Evolutionary conservation across 2,113 vertebrate species (phyloP).

Genomic region (Lates calcarifer): DNA sequence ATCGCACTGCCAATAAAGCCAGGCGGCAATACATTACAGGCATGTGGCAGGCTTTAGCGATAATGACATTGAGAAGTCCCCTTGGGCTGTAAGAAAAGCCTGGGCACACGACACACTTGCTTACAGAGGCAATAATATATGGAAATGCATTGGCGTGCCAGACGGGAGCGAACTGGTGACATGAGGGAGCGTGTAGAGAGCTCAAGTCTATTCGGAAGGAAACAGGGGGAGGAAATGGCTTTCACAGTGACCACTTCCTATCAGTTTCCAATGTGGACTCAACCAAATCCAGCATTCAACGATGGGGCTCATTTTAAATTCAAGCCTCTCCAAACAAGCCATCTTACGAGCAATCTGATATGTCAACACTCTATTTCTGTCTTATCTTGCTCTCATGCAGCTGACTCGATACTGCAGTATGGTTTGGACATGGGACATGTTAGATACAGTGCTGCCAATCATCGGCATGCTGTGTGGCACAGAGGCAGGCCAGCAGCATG

Average conservation of each 20-base stretch:
- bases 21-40: conserved; percentile 84
- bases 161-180: conserved; percentile 35
- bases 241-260: conserved; percentile 39
- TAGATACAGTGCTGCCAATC: conserved; percentile 47
- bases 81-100: conserved; percentile 79
- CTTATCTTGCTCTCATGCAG: conserved; percentile 43
- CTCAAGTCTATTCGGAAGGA: conserved; percentile 35
- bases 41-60: conserved; percentile 82
- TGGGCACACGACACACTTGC: conserved; percentile 75
- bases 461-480: conserved; percentile 23
- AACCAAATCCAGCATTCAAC: conserved; percentile 37
- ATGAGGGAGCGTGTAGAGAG: conserved; percentile 27
- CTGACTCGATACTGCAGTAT: conserved; percentile 36
- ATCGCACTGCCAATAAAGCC: conserved; percentile 83
- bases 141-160: conserved; percentile 74
- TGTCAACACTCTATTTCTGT: conserved; percentile 54
- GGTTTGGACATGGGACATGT: conserved; percentile 37
- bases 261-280: conserved; percentile 45
- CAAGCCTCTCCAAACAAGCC: conserved; percentile 49
- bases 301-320: conserved; percentile 49
- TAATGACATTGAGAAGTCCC: conserved; percentile 86
- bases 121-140: conserved; percentile 84
- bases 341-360: conserved; percentile 50
- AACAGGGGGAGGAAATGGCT: conserved; percentile 45
- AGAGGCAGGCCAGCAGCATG: conserved; percentile 1